A percentile compares a stretch with the other conserved stretches of the same genome.
These are phyloP conservation scores for Chloropsis hardwickii DNA, from an alignment of 2,113 vertebrate species.

Conservation along the genomic window DNA sequence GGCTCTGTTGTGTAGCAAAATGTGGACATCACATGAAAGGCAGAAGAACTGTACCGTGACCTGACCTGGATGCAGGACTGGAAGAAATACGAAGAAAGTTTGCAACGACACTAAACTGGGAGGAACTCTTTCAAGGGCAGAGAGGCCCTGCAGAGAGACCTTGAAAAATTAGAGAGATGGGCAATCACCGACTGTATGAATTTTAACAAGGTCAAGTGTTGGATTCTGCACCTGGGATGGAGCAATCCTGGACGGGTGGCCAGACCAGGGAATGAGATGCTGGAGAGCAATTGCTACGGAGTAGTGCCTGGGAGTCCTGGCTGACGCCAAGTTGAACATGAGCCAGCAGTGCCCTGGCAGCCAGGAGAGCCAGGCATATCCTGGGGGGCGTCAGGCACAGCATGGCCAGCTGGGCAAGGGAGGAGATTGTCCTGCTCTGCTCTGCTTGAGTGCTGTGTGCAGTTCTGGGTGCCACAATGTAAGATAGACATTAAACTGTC, in stretches of 20 bases:
- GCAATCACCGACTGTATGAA: background rate
- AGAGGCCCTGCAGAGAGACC: background rate
- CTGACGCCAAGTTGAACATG: fast-evolving
- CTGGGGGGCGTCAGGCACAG: background rate
- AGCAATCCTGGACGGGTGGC: fast-evolving
- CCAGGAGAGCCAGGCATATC: fast-evolving
- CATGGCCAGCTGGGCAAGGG: fast-evolving
- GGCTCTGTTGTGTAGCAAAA: background rate
- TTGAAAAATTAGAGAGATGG: background rate
- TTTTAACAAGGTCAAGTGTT: background rate
- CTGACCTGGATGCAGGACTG: background rate
- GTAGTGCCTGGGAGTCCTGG: background rate
- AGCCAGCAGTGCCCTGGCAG: background rate
- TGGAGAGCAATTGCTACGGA: background rate
- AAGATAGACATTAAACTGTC: background rate
- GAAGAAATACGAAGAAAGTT: background rate
- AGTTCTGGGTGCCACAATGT: fast-evolving
- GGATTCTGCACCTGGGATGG: background rate
- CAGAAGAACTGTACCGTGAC: background rate
- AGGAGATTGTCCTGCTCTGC: background rate
- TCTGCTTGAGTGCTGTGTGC: fast-evolving
- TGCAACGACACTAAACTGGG: background rate
- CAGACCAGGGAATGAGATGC: background rate
- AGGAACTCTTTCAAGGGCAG: background rate
- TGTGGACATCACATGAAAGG: background rate